A percentile compares a stretch with the other conserved stretches of the same genome.
Conservation (phyloP, 2,113 vertebrate species). For the Panurus biarmicus region DNA sequence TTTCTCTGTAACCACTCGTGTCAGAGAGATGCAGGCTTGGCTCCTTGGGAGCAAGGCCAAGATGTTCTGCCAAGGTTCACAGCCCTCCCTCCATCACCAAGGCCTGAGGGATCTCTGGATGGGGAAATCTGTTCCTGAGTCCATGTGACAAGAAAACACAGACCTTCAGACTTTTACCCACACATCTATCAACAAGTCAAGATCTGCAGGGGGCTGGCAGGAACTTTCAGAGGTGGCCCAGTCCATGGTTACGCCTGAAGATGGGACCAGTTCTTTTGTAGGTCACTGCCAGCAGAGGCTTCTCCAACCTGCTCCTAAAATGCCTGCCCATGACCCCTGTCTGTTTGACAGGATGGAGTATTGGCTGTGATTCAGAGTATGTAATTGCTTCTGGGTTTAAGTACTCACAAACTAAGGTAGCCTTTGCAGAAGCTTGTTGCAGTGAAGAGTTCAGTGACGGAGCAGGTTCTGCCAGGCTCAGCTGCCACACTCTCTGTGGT, state of each 20-base stretch:
- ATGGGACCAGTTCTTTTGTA: neutral
- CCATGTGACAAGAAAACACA: neutral
- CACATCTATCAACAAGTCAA: neutral
- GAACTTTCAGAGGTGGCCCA: neutral
- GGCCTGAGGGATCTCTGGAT: neutral
- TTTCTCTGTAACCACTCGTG: fast-evolving
- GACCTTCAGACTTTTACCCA: neutral
- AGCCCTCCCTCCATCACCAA: neutral
- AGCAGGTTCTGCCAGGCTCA: neutral
- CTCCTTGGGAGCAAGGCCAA: neutral
- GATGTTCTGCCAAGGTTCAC: neutral
- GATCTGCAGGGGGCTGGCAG: neutral
- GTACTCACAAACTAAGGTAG: neutral
- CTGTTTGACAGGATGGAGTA: neutral
- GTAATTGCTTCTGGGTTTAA: neutral
- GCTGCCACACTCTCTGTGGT: fast-evolving
- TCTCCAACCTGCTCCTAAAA: neutral
- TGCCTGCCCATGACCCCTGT: fast-evolving
- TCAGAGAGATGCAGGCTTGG: neutral
- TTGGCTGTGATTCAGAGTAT: neutral
- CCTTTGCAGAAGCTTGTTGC: neutral
- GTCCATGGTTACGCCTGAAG: neutral
- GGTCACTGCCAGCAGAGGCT: neutral
- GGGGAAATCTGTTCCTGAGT: neutral
- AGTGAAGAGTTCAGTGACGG: neutral